Evolutionary conservation across 1,140 invertebrate species (phyloP).

Genomic region (Bombus soroeensis): DNA sequence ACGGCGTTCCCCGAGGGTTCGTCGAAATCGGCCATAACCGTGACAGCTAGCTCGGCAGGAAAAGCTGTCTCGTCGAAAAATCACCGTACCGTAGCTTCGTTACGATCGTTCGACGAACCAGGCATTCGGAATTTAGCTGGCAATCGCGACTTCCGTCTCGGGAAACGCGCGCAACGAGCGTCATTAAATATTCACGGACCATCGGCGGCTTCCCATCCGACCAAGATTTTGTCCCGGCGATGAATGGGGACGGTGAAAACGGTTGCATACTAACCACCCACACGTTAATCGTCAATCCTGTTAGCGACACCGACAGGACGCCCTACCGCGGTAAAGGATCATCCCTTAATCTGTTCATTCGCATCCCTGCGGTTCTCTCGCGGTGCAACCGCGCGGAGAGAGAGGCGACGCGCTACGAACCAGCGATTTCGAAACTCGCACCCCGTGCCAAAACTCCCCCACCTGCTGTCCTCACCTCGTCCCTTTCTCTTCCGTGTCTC

Average conservation of each 20-base stretch:
- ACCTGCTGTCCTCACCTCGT: constrained; percentile 13
- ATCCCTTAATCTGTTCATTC: constrained; percentile 83
- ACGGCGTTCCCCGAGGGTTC: constrained; percentile 65
- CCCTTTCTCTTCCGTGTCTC: not conserved
- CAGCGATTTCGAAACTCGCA: constrained; percentile 65
- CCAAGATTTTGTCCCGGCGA: constrained; percentile 54
- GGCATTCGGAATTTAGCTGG: no score
- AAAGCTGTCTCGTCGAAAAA: no score
- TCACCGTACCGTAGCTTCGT: no score
- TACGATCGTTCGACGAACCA: no score
- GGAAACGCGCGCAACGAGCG: constrained; percentile 9
- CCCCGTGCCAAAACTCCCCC: constrained; percentile 59
- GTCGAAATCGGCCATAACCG: constrained; percentile 70
- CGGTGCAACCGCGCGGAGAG: constrained; percentile 50
- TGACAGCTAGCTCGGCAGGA: constrained; percentile 50
- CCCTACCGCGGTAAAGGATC: constrained; percentile 79
- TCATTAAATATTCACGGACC: constrained; percentile 61
- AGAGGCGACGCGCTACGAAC: constrained; percentile 35
- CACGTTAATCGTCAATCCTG: constrained; percentile 81
- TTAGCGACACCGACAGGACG: constrained; percentile 75
- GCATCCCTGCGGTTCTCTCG: constrained; percentile 78
- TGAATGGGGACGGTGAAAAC: constrained; percentile 71
- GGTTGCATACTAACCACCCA: constrained; percentile 76
- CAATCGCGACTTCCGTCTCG: constrained; percentile 2
- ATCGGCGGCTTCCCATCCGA: constrained; percentile 53